These are phyloP conservation scores for Alectoris magna DNA, from an alignment of 2,797 vertebrate genomes.

Conservation along the genomic window DNA sequence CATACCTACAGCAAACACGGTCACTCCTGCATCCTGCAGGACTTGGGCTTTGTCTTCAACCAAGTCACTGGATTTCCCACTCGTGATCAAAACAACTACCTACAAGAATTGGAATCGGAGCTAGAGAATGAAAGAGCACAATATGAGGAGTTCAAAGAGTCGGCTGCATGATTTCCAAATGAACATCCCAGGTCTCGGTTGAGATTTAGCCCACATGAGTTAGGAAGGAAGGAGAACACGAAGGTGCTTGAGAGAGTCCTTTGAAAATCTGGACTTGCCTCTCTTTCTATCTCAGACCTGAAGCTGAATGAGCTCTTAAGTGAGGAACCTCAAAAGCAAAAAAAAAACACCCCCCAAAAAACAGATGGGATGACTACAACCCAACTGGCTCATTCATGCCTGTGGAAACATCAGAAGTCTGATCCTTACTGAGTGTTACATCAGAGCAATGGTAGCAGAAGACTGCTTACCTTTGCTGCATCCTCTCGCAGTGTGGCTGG, in stretches of 20 bases:
- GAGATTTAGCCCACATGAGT: too few species aligned
- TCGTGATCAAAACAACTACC: conserved; percentile 86
- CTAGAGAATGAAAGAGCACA: neutral
- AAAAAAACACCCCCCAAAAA: neutral
- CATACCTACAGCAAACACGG: conserved; percentile 89
- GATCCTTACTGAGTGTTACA: neutral
- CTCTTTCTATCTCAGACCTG: neutral
- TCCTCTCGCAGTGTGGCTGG: conserved; percentile 78
- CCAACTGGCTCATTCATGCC: neutral
- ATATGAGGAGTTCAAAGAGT: accelerated
- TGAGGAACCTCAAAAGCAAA: neutral
- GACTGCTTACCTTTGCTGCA: conserved; percentile 83
- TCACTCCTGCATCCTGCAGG: conserved; percentile 85
- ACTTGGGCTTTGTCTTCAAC: conserved; percentile 77
- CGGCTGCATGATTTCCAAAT: accelerated
- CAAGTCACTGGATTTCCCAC: conserved; percentile 83
- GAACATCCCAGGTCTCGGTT: neutral
- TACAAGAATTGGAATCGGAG: conserved; percentile 36
- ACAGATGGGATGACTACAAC: neutral
- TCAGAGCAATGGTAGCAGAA: neutral
- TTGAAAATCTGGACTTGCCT: neutral
- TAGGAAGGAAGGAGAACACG: neutral
- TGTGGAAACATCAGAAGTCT: neutral
- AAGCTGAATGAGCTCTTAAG: neutral
- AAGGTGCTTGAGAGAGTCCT: neutral